These are phyloP conservation scores for Lasioglossum baleicum DNA, from an alignment of 1,140 invertebrate genomes.

Conservation along the genomic window DNA sequence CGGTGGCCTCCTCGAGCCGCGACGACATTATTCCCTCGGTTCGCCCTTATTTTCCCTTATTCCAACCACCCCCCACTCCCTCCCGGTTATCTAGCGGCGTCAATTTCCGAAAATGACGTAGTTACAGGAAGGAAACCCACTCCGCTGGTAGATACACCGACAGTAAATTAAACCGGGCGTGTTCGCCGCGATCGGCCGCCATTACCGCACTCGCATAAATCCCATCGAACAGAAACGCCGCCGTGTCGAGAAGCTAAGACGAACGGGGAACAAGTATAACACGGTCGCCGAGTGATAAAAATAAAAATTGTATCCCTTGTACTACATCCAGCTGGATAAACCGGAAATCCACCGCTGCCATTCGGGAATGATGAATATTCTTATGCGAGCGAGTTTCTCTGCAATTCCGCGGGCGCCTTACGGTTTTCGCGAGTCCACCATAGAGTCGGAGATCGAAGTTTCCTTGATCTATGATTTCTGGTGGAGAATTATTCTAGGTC, in stretches of 20 bases:
- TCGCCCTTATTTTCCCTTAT: conserved; percentile 5
- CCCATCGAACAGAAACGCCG: neutral
- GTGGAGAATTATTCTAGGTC: no score
- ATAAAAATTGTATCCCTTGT: neutral
- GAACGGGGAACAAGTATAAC: neutral
- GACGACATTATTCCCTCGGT: conserved; percentile 7
- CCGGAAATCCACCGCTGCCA: neutral
- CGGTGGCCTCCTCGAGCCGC: no score
- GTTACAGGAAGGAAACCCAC: conserved; percentile 25
- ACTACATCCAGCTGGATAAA: neutral
- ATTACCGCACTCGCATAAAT: conserved; percentile 1
- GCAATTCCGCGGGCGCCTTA: neutral
- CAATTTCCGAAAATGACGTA: conserved; percentile 39
- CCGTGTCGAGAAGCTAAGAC: neutral
- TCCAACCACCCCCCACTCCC: no score
- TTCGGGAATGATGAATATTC: neutral
- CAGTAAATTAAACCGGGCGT: conserved; percentile 30
- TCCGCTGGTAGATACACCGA: neutral
- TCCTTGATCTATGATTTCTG: no score
- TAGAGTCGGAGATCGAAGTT: no score
- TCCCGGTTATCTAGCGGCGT: conserved; percentile 19
- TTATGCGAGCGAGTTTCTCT: neutral
- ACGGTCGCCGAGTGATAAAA: neutral
- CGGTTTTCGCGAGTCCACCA: no score
- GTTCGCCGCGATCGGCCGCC: neutral